These are phyloP conservation scores for Antidorcas marsupialis DNA, from an alignment of 2,113 vertebrate genomes.

Conservation along the genomic window DNA sequence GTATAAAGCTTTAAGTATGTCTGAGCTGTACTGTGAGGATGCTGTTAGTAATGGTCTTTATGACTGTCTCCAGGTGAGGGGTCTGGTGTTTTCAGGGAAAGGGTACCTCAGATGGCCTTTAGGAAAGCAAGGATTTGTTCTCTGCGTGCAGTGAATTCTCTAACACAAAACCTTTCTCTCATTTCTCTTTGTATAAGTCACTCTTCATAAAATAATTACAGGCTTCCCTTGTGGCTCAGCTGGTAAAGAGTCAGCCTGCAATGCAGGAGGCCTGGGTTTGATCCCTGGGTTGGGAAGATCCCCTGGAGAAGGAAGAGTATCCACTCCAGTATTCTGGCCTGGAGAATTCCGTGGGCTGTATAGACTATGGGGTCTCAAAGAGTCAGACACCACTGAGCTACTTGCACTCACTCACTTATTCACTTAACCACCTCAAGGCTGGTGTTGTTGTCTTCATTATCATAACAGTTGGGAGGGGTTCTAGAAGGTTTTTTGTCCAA, in stretches of 20 bases:
- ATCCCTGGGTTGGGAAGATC: background rate
- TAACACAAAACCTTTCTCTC: background rate
- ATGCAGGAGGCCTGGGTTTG: background rate
- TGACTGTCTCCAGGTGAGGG: background rate
- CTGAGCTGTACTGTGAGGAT: background rate
- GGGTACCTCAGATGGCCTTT: background rate
- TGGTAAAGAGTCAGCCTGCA: background rate
- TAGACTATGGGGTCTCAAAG: background rate
- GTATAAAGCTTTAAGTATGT: background rate
- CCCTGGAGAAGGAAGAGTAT: background rate
- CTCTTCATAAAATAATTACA: slow-evolving; percentile 8
- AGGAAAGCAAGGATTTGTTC: slow-evolving; percentile 6
- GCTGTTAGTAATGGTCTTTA: background rate
- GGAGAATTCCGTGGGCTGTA: background rate
- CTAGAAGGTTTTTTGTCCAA: background rate
- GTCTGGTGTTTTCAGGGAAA: background rate
- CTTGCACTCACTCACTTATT: background rate
- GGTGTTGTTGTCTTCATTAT: background rate
- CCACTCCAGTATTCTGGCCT: background rate
- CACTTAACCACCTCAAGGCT: background rate
- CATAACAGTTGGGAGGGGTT: background rate
- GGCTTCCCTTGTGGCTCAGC: background rate
- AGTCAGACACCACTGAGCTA: background rate
- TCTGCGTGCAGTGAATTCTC: background rate
- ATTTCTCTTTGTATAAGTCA: background rate